A percentile compares a stretch with the other conserved stretches of the same genome.
These are phyloP conservation scores for Synaphobranchus kaupii DNA, from an alignment of 2,797 vertebrate species.

Conservation along the genomic window DNA sequence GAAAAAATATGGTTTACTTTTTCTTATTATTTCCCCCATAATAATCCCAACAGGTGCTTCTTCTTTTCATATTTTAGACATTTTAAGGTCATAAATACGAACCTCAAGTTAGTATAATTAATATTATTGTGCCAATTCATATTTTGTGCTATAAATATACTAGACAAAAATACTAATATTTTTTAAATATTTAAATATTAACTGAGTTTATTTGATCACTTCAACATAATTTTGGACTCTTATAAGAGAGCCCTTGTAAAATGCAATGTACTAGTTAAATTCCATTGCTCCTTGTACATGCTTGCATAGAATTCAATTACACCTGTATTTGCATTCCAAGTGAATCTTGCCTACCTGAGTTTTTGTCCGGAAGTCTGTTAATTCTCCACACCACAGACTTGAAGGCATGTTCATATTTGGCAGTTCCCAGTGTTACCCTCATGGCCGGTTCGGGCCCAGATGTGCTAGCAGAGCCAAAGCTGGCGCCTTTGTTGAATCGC, in stretches of 20 bases:
- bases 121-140: too few species aligned
- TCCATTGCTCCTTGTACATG: neutral
- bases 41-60: too few species aligned
- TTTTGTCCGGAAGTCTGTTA: conserved; percentile 85
- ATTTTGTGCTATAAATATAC: too few species aligned
- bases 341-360: conserved; percentile 76
- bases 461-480: conserved; percentile 77
- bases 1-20: too few species aligned
- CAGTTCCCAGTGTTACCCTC: conserved; percentile 86
- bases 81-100: too few species aligned
- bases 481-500: conserved; percentile 85
- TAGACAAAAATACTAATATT: too few species aligned
- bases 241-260: neutral
- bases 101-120: too few species aligned
- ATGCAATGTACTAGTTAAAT: neutral
- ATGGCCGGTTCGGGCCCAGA: conserved; percentile 87
- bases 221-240: neutral
- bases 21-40: too few species aligned
- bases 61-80: too few species aligned
- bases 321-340: neutral
- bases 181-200: too few species aligned
- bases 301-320: neutral
- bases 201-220: neutral
- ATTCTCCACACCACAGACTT: conserved; percentile 88
- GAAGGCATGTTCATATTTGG: conserved; percentile 88